Evolutionary conservation across 2,113 vertebrate species (phyloP).

Genomic region (Etia nguti): DNA sequence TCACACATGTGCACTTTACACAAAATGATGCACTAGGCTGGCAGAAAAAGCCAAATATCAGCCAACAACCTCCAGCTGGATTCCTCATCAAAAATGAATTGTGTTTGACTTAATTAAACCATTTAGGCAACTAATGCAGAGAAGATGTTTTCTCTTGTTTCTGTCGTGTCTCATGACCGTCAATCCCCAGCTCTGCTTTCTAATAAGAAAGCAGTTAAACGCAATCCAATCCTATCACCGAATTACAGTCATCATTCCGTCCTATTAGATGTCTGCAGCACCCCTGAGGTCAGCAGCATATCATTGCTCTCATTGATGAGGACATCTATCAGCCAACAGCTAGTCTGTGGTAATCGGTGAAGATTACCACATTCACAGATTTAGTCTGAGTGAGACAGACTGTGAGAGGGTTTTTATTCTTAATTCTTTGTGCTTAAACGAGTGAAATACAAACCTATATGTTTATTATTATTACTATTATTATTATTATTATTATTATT

Average conservation of each 20-base stretch:
- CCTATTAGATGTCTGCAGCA: background rate
- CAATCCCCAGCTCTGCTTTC: background rate
- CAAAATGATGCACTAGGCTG: background rate
- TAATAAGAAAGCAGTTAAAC: background rate
- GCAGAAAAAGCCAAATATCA: background rate
- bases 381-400: background rate
- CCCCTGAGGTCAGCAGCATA: background rate
- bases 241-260: background rate
- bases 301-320: background rate
- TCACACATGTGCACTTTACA: background rate
- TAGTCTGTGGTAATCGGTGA: background rate
- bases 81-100: background rate
- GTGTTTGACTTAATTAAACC: background rate
- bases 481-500: background rate
- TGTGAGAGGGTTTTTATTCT: background rate
- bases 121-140: background rate
- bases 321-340: constrained; percentile 2
- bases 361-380: constrained; percentile 5
- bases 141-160: background rate
- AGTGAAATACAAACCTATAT: background rate
- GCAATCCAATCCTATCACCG: background rate
- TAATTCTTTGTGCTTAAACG: background rate
- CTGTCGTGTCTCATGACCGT: background rate
- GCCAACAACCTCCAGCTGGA: background rate
- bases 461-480: background rate